Evolutionary conservation across 2,888 invertebrate species (phyloP), one percentile per base, ranked within the genome.

Genomic region (Sarcophaga variegata): DNA sequence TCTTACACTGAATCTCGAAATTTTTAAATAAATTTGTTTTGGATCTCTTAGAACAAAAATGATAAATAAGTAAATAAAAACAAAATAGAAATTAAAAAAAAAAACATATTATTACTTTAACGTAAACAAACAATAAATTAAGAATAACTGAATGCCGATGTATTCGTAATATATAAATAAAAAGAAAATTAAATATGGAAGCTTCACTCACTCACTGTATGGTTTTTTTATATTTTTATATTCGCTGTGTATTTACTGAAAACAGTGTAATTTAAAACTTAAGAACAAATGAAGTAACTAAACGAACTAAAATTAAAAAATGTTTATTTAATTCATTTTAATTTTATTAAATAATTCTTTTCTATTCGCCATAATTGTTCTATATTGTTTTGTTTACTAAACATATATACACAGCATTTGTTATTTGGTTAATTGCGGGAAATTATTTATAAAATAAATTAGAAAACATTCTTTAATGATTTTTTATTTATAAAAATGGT

Each of bases 301-400:
- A 37, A 37, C 37, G 2, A 37, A 37, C 4, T 25, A 37, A 37
- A 37, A 37, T 37, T 8, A 71, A 62, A 81, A 74, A 67, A 22
- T 4, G 11, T 22, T 25, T 74, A 74, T 22, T 25, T 74, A 74
- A 81, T 81, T 81, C 69, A 69, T 74, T 71, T 70, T 82, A 70
- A 64, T 75, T 69, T 62, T 70, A 20, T 63, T 69, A 62, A 45
- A 75, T 75, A 69, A 75, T 70, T 70, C 54, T 71, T 17, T 27
- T 37, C 37, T 37, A 27, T 62, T 45, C 45, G 12, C 22, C 66
- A 60, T 60, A 47, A 25, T 81, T 80, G 59, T 54, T 70, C 17
- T 27, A 27, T n/a, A 54, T 25, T 47, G 63, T 17, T 75, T 64
- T 37, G 25, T 75, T 37, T 63, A 17, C 12, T 25, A 75, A 64